Evolutionary conservation across 2,888 invertebrate genomes (phyloP), one percentile per base, ranked within the genome.

Genomic region (Amphipoea lucens): DNA sequence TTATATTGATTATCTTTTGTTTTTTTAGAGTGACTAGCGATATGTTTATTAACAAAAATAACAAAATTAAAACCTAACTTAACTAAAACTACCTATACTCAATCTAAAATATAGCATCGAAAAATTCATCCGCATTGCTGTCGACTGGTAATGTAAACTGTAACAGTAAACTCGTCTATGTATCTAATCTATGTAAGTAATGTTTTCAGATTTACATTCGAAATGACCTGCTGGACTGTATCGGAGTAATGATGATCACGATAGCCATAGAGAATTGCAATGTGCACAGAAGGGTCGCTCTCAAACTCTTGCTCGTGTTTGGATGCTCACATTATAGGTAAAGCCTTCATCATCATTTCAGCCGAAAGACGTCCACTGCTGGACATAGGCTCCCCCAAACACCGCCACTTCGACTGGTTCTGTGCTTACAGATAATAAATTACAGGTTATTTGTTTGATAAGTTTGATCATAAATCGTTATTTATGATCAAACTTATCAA

Each of bases 311-410:
- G 5, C 85, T 95, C 0, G 82, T 92, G 4, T 92, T 95, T 79
- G 96, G 96, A n/a, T 95, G 94, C 84, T 95, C 95, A 7, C 96
- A 96, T 90, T 96, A 95, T 81, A 93, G 94, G 96, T 95, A 86
- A 45, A 36, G 14, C 20, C 9, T 36, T 63, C 48, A 14, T 63
- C 60, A 63, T 17, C 1, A 17, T 36, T 36, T 63, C 29, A 63
- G 17, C 36, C 29, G 36, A 36, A 17, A 63, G 17, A 63, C 63
- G 36, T 63, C 17, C 36, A 17, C 63, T 63, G 57, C 57, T 57
- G 57, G 11, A n/a, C n/a, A 60, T 60, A n/a, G 23, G 4, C 4
- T 60, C n/a, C 11, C 57, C n/a, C 11, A 60, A 60, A 1, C 57
- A 60, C 4, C 57, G 1, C n/a, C 11, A n/a, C n/a, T n/a, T n/a